These are phyloP conservation scores for Temnothorax curvispinosus DNA, from an alignment of 1,140 invertebrate species.

Conservation along the genomic window DNA sequence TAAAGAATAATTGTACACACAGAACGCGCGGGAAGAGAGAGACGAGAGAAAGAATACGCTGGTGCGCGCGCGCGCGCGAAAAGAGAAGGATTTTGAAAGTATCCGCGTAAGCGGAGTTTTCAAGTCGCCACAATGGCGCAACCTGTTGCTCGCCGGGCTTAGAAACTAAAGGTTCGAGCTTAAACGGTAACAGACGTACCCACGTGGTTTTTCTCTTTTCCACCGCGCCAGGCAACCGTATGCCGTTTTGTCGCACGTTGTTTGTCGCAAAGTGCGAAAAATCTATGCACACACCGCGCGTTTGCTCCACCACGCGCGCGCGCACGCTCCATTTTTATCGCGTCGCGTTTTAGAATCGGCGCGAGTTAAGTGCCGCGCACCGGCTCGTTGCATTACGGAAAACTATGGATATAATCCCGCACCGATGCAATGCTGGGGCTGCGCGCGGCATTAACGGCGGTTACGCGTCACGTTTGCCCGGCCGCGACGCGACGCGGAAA, in stretches of 20 bases:
- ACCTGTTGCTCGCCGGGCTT: slow-evolving; percentile 75
- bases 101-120: slow-evolving; percentile 74
- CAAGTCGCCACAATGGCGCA: slow-evolving; percentile 76
- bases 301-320: not conserved
- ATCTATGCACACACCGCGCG: slow-evolving; percentile 8
- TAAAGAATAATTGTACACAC: slow-evolving; percentile 68
- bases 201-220: slow-evolving; percentile 52
- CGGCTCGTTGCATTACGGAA: slow-evolving; percentile 24
- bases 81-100: slow-evolving; percentile 71
- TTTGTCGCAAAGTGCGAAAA: slow-evolving; percentile 46
- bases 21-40: slow-evolving; percentile 1
- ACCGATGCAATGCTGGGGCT: not conserved
- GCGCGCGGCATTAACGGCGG: slow-evolving; percentile 19
- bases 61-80: not conserved
- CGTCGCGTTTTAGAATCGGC: slow-evolving; percentile 10
- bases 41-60: not conserved
- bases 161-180: slow-evolving; percentile 76
- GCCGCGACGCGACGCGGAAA: not conserved
- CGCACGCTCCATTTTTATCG: not conserved
- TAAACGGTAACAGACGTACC: slow-evolving; percentile 72
- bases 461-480: not conserved
- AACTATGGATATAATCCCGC: slow-evolving; percentile 17
- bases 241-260: slow-evolving; percentile 51
- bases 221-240: not conserved
- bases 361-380: slow-evolving; percentile 24